These are phyloP conservation scores for Aphidius colemani DNA, from an alignment of 2,888 invertebrate genomes.

Conservation along the genomic window DNA sequence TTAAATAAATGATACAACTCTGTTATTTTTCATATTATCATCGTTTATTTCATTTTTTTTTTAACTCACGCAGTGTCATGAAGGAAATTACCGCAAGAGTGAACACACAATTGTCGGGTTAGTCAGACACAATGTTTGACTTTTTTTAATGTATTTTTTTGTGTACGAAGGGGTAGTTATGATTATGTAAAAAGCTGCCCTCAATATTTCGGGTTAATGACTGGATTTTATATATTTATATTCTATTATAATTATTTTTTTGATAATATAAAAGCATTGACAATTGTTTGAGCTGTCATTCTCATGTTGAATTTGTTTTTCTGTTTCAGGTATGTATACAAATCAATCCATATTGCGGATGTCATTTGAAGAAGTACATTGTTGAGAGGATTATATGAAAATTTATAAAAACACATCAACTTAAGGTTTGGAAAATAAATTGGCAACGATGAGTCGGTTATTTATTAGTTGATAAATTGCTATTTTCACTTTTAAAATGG, in stretches of 20 bases:
- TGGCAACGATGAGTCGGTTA: constrained; percentile 13
- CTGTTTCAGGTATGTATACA: constrained; percentile 22
- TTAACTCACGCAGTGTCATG: constrained; percentile 19
- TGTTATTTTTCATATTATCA: neutral
- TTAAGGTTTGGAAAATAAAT: neutral
- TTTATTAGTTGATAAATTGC: neutral
- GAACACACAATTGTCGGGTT: constrained; percentile 7
- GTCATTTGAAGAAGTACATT: neutral
- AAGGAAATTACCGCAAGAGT: constrained; percentile 12
- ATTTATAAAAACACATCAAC: too few relatives aligned
- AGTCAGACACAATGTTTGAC: neutral
- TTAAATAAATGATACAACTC: constrained; percentile 15
- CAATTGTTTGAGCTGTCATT: constrained; percentile 23
- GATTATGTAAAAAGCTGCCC: neutral
- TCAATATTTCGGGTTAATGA: too few relatives aligned
- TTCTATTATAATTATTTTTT: constrained; percentile 1
- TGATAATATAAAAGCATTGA: neutral
- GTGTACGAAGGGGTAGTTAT: neutral
- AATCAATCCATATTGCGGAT: neutral
- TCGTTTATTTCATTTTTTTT: too few relatives aligned
- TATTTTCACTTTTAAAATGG: neutral
- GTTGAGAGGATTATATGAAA: neutral
- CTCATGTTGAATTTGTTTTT: constrained; percentile 13
- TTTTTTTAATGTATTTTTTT: constrained; percentile 1
- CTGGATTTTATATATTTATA: neutral